Evolutionary conservation across 2,797 vertebrate species (phyloP).

Genomic region (Tapera naevia): DNA sequence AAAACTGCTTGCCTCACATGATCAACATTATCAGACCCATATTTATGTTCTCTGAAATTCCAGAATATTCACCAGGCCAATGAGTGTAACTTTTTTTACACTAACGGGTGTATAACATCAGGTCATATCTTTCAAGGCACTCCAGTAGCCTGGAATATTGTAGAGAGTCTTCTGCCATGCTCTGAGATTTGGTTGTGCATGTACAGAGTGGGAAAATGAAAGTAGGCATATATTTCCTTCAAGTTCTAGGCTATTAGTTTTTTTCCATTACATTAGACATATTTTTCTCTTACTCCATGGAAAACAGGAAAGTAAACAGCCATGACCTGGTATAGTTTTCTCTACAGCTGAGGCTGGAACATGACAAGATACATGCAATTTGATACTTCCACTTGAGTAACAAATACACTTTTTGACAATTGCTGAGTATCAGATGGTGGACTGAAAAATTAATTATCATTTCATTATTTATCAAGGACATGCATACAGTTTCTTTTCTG

Average conservation of each 20-base stretch:
- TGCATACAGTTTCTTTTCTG: background rate
- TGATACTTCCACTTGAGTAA: slow-evolving; percentile 22
- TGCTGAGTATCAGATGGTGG: background rate
- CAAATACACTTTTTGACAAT: background rate
- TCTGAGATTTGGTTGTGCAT: background rate
- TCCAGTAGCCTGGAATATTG: background rate
- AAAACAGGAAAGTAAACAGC: background rate
- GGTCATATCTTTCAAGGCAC: background rate
- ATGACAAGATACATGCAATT: background rate
- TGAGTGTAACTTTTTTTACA: background rate
- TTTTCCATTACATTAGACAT: background rate
- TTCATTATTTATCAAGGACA: slow-evolving; percentile 50
- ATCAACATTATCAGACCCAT: rapidly evolving
- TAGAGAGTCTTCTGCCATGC: background rate
- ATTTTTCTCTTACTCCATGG: background rate
- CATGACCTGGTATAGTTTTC: background rate
- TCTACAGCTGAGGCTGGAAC: background rate
- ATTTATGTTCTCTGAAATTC: background rate
- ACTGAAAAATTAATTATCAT: slow-evolving; percentile 28
- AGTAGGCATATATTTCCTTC: background rate
- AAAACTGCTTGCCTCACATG: background rate
- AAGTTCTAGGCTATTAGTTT: background rate
- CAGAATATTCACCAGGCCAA: background rate
- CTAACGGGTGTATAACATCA: background rate
- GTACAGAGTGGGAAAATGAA: background rate